These are phyloP conservation scores for Axinella damicornis DNA, from an alignment of 37 sponge, comb jelly and placozoan genomes.

Conservation along the genomic window DNA sequence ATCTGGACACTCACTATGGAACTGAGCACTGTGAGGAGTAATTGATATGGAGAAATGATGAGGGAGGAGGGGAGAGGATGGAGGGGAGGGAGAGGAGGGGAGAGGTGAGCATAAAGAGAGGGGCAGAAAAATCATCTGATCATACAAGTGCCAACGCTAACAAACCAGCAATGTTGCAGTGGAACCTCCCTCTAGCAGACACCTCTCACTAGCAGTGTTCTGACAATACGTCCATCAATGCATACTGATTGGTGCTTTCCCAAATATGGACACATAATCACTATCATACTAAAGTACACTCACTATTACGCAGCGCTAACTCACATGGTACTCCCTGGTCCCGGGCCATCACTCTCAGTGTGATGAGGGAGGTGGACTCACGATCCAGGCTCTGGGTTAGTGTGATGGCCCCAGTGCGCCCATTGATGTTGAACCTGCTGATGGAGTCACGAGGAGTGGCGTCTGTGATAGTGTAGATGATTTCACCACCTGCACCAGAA, in stretches of 20 bases:
- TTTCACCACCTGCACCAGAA: slow-evolving; percentile 30
- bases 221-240: too few relatives aligned
- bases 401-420: slow-evolving; percentile 25
- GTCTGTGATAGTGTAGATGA: slow-evolving; percentile 33
- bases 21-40: slow-evolving; percentile 8
- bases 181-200: too few relatives aligned
- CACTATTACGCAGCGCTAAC: not conserved
- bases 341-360: slow-evolving; percentile 31
- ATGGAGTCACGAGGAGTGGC: slow-evolving; percentile 8
- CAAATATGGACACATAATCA: too few relatives aligned
- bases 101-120: too few relatives aligned
- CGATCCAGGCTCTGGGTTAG: slow-evolving; percentile 30
- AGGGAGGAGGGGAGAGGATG: not conserved
- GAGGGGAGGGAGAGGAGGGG: not conserved
- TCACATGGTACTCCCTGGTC: slow-evolving; percentile 34
- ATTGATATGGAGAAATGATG: too few relatives aligned
- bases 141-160: too few relatives aligned
- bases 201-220: too few relatives aligned
- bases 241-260: too few relatives aligned
- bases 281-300: too few relatives aligned
- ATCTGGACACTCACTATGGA: slow-evolving; percentile 39
- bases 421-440: not conserved
- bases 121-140: too few relatives aligned
- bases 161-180: too few relatives aligned
- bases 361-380: slow-evolving; percentile 12